These are phyloP conservation scores for Patella pellucida DNA, from an alignment of 2,888 invertebrate genomes.

Conservation along the genomic window DNA sequence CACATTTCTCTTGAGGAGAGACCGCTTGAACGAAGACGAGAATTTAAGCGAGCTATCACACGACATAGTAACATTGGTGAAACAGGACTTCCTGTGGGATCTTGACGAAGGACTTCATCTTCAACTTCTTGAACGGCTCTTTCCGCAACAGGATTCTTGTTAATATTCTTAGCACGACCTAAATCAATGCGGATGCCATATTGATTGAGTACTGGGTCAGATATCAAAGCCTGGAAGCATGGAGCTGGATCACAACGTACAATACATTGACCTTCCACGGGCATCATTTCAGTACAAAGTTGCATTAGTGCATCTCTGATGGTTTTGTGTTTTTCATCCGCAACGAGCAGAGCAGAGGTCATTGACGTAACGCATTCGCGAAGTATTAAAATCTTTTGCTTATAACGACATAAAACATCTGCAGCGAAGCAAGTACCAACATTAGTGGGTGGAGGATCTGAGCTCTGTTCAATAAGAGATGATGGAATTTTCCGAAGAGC, in stretches of 20 bases:
- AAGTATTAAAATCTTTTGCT: constrained; percentile 34
- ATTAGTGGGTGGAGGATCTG: background rate
- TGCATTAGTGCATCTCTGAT: constrained; percentile 30
- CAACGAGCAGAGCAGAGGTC: constrained; percentile 30
- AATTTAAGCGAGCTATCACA: constrained; percentile 6
- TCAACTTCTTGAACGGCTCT: constrained; percentile 15
- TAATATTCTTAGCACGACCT: constrained; percentile 18
- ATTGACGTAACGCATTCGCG: constrained; percentile 38
- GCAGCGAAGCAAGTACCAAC: constrained; percentile 24
- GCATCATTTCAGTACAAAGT: constrained; percentile 30
- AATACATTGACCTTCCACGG: too few relatives aligned
- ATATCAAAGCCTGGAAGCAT: too few relatives aligned
- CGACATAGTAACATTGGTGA: background rate
- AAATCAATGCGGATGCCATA: constrained; percentile 15
- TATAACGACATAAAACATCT: constrained; percentile 35
- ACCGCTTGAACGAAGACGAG: constrained; percentile 9
- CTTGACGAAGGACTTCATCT: background rate
- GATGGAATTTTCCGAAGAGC: constrained; percentile 21
- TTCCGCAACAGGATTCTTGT: constrained; percentile 23
- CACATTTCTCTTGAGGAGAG: constrained; percentile 18
- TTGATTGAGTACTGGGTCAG: too few relatives aligned
- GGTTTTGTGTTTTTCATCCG: constrained; percentile 28
- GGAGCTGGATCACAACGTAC: too few relatives aligned
- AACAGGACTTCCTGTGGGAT: constrained; percentile 12
- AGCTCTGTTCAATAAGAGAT: background rate